phyloP scores from a whole-genome alignment of 2,888 invertebrate genomes.

The Zootermopsis nevadensis region DNA sequence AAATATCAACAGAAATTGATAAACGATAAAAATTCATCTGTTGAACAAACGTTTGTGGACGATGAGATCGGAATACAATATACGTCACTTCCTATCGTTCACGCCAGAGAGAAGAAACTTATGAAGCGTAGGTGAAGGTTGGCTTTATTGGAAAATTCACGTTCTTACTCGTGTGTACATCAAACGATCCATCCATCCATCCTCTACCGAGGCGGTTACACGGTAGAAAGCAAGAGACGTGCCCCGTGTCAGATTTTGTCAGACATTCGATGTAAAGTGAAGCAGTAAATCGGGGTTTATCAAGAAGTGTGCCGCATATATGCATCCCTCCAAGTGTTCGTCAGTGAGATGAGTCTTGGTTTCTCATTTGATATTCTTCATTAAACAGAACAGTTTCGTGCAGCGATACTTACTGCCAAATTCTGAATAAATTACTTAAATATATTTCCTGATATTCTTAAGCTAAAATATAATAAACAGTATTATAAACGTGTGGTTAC shows the following conservation, averaged over 20 bases:
- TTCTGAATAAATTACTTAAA: too few relatives aligned
- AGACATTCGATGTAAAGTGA: background rate
- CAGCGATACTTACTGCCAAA: too few relatives aligned
- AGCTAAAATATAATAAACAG: too few relatives aligned
- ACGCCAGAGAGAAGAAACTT: background rate
- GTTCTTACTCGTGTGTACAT: background rate
- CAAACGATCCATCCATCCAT: conserved; percentile 1
- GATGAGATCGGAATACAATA: background rate
- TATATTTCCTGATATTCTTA: too few relatives aligned
- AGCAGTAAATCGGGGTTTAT: background rate
- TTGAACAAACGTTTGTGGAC: background rate
- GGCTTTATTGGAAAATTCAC: background rate
- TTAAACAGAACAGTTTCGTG: too few relatives aligned
- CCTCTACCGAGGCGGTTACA: background rate
- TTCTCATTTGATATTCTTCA: too few relatives aligned
- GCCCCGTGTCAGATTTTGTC: background rate
- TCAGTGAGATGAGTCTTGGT: too few relatives aligned
- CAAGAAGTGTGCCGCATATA: too few relatives aligned
- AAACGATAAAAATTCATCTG: background rate
- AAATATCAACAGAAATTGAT: background rate
- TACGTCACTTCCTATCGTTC: background rate
- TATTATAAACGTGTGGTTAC: too few relatives aligned
- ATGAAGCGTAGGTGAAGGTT: conserved; percentile 5
- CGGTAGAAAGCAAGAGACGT: background rate
- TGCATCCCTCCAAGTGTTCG: too few relatives aligned